These are phyloP conservation scores for Anabacerthia variegaticeps DNA, from an alignment of 2,797 vertebrate species.

Conservation along the genomic window DNA sequence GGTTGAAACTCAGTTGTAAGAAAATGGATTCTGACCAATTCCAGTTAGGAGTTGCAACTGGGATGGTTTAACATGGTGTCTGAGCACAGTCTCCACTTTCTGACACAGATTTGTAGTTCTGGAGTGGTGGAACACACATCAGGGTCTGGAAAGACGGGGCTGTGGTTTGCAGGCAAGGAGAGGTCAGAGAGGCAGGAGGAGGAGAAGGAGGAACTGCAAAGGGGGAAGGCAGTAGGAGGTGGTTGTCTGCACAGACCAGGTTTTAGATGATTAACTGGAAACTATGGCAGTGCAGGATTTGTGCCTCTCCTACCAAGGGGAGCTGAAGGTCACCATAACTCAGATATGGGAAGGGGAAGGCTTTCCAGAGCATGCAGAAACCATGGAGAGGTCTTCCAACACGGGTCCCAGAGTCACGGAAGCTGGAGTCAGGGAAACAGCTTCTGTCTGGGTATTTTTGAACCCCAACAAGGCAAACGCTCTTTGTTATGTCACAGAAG, in stretches of 20 bases:
- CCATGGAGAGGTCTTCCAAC: neutral
- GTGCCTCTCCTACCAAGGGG: neutral
- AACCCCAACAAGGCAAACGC: neutral
- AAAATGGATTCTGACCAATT: neutral
- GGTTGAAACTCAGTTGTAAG: neutral
- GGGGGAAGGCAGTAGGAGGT: neutral
- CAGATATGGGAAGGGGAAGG: neutral
- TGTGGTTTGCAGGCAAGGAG: neutral
- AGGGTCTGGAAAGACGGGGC: neutral
- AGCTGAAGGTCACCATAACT: neutral
- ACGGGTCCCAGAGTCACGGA: rapidly evolving
- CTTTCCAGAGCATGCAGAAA: neutral
- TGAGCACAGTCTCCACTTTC: neutral
- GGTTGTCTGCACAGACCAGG: neutral
- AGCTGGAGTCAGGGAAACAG: neutral
- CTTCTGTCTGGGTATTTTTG: neutral
- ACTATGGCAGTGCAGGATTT: neutral
- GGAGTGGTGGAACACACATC: neutral
- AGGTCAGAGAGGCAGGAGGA: neutral
- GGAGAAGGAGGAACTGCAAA: neutral
- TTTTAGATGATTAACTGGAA: neutral
- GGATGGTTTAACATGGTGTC: neutral
- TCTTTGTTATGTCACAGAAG: neutral
- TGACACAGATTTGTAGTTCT: neutral
- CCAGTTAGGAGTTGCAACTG: neutral